Base-by-base conservation (phyloP, 2,888 invertebrate species). In the Polyommatus icarus region DNA sequence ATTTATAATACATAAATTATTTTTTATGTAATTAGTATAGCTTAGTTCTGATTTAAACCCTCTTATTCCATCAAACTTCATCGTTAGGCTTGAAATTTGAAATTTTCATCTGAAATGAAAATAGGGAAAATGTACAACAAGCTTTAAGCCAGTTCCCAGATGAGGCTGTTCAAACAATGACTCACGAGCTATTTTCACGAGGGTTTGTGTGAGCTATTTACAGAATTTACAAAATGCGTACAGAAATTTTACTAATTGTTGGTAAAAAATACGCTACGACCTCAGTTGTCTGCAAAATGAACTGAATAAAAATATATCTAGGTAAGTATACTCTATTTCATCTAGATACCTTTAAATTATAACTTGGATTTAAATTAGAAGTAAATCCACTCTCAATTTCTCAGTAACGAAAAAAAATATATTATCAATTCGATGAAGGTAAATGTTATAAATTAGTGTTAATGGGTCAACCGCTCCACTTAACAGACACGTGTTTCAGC, bases 181-280 rank as follows among this genome's bases (percentile, higher is more conserved):
- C 67, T 78, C 78, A 77, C 12, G 20, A 40, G 76, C 76, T 71
- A 77, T 79, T 76, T 79, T 77, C 24, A 77, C 40, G 72, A n/a
- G 71, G 71, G 71, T 71, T 71, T 71, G 10, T 71, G 29, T 71
- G 6, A 72, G 72, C 72, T 20, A 20, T 72, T 77, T 71, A 7
- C 59, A 46, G 29, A 78, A 78, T 40, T 72, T 36, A n/a, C 24
- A 46, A 71, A 46, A 46, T 46, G 40, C 12, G 72, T 12, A 20
- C 67, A 29, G 0, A 67, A 67, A 67, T 67, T 72, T 6, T 72
- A 72, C 20, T 36, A 72, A 72, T 40, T 2, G 36, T 18, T 36
- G 1, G 1, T 36, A 46, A 36, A 71, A 71, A 71, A 40, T 24
- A 12, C 12, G 3, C 18, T 36, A 8, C 71, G n/a, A n/a, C n/a